Evolutionary conservation across 2,113 vertebrate species (phyloP).

Genomic region (Sander lucioperca): DNA sequence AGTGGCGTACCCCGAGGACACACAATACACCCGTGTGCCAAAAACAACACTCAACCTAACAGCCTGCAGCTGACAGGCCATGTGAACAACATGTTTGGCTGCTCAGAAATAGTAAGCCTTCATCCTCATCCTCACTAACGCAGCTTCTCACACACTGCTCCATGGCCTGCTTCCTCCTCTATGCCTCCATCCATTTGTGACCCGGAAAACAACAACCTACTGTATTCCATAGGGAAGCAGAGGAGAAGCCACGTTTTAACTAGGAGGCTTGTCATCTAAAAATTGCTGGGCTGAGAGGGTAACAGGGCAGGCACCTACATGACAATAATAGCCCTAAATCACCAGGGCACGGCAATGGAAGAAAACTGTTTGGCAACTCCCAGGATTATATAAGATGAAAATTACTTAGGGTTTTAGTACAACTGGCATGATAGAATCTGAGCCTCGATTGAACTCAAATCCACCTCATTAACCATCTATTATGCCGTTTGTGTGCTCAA

Average conservation of each 20-base stretch:
- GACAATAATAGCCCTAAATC: slow-evolving; percentile 26
- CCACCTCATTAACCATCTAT: background rate
- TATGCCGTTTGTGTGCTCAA: background rate
- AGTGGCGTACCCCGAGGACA: slow-evolving; percentile 12
- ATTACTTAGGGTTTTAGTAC: background rate
- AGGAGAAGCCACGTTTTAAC: slow-evolving; percentile 36
- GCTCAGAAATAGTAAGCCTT: slow-evolving; percentile 38
- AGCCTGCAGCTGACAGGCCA: slow-evolving; percentile 7
- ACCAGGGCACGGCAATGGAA: slow-evolving; percentile 7
- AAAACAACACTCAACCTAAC: slow-evolving; percentile 44
- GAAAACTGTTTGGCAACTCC: slow-evolving; percentile 23
- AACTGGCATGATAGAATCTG: background rate
- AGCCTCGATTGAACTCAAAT: background rate
- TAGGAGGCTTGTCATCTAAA: slow-evolving; percentile 47
- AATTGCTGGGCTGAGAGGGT: slow-evolving; percentile 20
- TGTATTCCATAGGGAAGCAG: slow-evolving; percentile 48
- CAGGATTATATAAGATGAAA: background rate
- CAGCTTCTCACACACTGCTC: slow-evolving; percentile 9
- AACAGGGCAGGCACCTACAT: slow-evolving; percentile 19
- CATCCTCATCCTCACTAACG: slow-evolving; percentile 27
- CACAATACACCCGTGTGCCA: slow-evolving; percentile 22
- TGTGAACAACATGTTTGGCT: slow-evolving; percentile 57
- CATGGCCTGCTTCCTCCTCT: slow-evolving; percentile 43
- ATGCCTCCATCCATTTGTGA: slow-evolving; percentile 14
- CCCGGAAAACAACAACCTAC: slow-evolving; percentile 69